Percentiles rank a stretch among this genome's conserved stretches.
Conservation (phyloP, 2,113 vertebrate species). For the Astatotilapia flaviijosephi region DNA sequence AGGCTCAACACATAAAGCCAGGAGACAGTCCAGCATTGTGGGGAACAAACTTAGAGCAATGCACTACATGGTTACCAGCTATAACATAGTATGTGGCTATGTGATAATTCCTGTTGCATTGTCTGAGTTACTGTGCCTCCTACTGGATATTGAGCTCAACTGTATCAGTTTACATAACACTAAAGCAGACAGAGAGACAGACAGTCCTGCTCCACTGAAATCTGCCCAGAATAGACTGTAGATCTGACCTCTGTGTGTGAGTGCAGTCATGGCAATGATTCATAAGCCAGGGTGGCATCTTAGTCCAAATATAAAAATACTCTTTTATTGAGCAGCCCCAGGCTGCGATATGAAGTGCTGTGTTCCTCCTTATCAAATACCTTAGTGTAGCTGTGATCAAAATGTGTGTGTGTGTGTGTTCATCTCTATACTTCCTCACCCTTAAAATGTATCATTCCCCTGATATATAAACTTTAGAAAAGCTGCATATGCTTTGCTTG, state of each 20-base stretch:
- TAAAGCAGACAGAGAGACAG: background rate
- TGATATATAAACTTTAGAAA: background rate
- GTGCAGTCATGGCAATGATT: background rate
- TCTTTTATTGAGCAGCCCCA: background rate
- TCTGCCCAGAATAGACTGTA: conserved; percentile 17
- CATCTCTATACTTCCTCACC: background rate
- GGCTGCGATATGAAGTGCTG: background rate
- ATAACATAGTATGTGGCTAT: background rate
- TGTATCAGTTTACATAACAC: conserved; percentile 23
- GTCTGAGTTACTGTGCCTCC: background rate
- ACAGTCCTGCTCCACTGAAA: conserved; percentile 1
- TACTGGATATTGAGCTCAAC: background rate
- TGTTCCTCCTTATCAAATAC: background rate
- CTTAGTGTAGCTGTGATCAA: background rate
- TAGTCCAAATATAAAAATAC: conserved; percentile 8
- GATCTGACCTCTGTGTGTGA: background rate
- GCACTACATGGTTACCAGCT: background rate
- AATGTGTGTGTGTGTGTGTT: background rate
- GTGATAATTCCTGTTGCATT: conserved; percentile 34
- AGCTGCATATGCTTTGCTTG: background rate
- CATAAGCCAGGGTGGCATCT: background rate
- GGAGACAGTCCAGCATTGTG: background rate
- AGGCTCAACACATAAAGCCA: background rate
- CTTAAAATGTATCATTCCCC: background rate
- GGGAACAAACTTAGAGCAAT: background rate